Conservation (phyloP, 35 echinoderm and acorn worm genomes). For the Stichopus chloronotus region DNA sequence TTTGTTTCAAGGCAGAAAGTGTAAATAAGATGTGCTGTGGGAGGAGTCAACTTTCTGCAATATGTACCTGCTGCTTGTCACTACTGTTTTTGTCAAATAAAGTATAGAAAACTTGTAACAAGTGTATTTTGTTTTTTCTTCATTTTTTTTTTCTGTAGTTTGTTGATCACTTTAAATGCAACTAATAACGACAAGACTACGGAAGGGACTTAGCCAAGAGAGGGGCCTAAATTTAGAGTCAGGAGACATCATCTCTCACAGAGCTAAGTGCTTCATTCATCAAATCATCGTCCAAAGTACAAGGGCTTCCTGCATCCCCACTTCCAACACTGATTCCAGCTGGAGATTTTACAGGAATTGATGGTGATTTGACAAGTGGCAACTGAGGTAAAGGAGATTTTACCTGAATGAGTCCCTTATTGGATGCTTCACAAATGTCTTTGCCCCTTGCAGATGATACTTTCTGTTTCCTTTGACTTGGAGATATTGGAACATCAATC, state of each 20-base stretch:
- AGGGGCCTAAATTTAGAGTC: not conserved
- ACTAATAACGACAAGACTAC: too few relatives aligned
- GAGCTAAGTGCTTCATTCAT: slow-evolving; percentile 92
- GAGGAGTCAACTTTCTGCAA: too few relatives aligned
- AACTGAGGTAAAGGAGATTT: slow-evolving; percentile 79
- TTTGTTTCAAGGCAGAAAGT: too few relatives aligned
- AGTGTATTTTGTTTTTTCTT: too few relatives aligned
- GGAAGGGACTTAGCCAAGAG: not conserved
- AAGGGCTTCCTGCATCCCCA: slow-evolving; percentile 72
- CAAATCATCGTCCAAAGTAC: slow-evolving; percentile 92
- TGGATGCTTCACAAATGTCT: not conserved
- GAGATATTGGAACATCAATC: slow-evolving; percentile 77
- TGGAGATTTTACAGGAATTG: slow-evolving; percentile 46
- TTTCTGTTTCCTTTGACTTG: slow-evolving; percentile 43
- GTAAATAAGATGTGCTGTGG: too few relatives aligned
- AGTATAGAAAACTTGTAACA: too few relatives aligned
- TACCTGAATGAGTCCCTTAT: not conserved
- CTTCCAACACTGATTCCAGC: slow-evolving; percentile 53
- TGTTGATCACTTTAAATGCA: too few relatives aligned
- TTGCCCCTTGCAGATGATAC: not conserved
- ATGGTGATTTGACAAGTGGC: slow-evolving; percentile 77
- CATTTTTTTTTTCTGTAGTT: too few relatives aligned
- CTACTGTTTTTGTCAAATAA: too few relatives aligned
- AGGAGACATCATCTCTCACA: slow-evolving; percentile 30
- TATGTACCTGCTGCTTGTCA: too few relatives aligned